A percentile compares a stretch with the other conserved stretches of the same genome.
These are phyloP conservation scores for Climacteris rufus DNA, from an alignment of 2,113 vertebrate species.

Conservation along the genomic window DNA sequence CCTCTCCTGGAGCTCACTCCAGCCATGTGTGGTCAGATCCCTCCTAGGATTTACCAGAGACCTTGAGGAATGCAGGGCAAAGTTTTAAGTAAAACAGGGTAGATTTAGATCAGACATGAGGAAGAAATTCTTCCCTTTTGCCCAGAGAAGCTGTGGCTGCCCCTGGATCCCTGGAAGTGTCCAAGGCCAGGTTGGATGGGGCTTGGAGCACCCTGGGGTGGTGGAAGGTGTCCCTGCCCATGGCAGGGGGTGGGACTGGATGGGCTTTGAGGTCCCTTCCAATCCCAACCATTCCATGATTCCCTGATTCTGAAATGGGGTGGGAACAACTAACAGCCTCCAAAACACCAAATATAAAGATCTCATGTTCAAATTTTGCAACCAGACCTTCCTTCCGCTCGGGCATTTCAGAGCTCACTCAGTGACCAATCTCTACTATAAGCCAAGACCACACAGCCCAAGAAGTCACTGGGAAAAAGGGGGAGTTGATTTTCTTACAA, in stretches of 20 bases:
- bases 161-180: neutral
- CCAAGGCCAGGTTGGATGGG: neutral
- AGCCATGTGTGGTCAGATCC: neutral
- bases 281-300: neutral
- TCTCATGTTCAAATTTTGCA: neutral
- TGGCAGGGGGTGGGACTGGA: neutral
- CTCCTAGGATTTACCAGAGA: neutral
- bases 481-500: accelerated
- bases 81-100: neutral
- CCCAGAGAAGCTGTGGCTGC: neutral
- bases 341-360: neutral
- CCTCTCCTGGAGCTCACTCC: neutral
- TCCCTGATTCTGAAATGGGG: neutral
- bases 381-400: neutral
- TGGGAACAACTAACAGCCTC: neutral
- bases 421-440: accelerated
- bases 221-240: neutral
- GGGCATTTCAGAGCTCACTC: neutral
- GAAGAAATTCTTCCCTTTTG: neutral
- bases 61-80: neutral
- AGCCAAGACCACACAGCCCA: neutral
- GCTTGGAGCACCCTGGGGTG: neutral
- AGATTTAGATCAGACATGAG: neutral
- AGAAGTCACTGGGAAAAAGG: neutral
- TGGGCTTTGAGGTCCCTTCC: neutral